Percentiles rank a stretch among this genome's conserved stretches.
These are phyloP conservation scores for Oryzias dopingdopingensis DNA, from an alignment of 2,797 vertebrate species.

Conservation along the genomic window DNA sequence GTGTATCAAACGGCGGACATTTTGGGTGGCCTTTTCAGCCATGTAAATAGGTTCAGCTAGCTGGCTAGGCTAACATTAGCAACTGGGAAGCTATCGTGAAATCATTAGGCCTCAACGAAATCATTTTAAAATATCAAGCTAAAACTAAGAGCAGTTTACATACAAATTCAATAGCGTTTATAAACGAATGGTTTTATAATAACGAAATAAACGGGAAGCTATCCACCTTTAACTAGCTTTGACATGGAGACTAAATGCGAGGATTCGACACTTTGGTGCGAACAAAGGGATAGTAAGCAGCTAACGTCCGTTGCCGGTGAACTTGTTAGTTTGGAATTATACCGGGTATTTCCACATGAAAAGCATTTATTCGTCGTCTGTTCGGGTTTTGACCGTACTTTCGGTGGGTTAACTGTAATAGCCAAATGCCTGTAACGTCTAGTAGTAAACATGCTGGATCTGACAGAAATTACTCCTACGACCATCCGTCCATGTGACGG, in stretches of 20 bases:
- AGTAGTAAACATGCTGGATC: not conserved
- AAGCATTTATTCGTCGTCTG: no score
- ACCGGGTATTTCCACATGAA: not conserved
- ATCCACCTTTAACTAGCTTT: accelerated
- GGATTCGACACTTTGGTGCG: constrained; percentile 12
- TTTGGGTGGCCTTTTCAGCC: constrained; percentile 70
- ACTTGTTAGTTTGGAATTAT: not conserved
- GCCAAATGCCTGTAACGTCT: not conserved
- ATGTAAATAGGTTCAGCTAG: constrained; percentile 54
- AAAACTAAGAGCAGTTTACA: constrained; percentile 3
- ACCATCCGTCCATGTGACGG: constrained; percentile 25
- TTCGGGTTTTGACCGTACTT: not conserved
- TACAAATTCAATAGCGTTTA: accelerated
- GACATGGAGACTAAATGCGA: not conserved
- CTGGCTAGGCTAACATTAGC: constrained; percentile 47
- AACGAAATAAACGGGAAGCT: accelerated
- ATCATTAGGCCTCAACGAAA: constrained; percentile 39
- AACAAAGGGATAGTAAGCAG: constrained; percentile 67
- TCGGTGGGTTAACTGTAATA: not conserved
- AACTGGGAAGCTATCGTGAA: constrained; percentile 4
- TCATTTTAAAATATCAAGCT: constrained; percentile 1
- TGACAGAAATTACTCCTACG: not conserved
- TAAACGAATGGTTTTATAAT: accelerated
- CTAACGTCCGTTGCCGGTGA: constrained; percentile 27
- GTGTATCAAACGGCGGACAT: constrained; percentile 77